Evolutionary conservation across 2,888 invertebrate species (phyloP).

Genomic region (Phrixothrix hirtus): DNA sequence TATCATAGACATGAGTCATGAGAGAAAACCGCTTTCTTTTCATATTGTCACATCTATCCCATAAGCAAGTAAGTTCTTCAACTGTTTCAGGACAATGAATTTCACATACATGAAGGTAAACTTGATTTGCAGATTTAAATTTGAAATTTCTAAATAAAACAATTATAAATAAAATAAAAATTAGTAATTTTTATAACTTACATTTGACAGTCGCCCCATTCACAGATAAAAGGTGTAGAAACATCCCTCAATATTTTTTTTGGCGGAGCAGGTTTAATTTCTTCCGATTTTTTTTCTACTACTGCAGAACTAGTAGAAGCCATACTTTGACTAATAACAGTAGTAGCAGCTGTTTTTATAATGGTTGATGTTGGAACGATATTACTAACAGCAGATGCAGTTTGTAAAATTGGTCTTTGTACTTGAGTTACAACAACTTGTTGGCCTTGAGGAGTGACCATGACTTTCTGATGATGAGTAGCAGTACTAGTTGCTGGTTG

Average conservation of each 20-base stretch:
- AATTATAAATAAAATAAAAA: slow-evolving; percentile 39
- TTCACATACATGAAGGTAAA: slow-evolving; percentile 86
- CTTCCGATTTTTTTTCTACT: slow-evolving; percentile 42
- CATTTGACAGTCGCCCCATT: slow-evolving; percentile 89
- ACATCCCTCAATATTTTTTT: slow-evolving; percentile 53
- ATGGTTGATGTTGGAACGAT: slow-evolving; percentile 51
- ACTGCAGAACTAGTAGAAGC: slow-evolving; percentile 32
- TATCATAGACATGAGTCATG: slow-evolving; percentile 95
- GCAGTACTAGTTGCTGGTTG: slow-evolving; percentile 55
- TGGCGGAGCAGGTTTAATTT: slow-evolving; percentile 22
- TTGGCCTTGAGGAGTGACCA: slow-evolving; percentile 69
- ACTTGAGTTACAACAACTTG: slow-evolving; percentile 68
- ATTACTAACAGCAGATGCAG: slow-evolving; percentile 56
- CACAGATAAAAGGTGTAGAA: slow-evolving; percentile 74
- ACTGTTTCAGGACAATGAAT: slow-evolving; percentile 75
- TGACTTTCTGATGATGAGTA: slow-evolving; percentile 61
- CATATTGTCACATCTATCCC: slow-evolving; percentile 90
- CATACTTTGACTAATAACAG: slow-evolving; percentile 37
- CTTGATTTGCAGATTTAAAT: slow-evolving; percentile 75
- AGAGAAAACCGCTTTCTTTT: slow-evolving; percentile 90
- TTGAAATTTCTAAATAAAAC: no score
- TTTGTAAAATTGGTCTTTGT: slow-evolving; percentile 60
- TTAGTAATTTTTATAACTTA: slow-evolving; percentile 49
- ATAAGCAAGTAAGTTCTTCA: slow-evolving; percentile 80
- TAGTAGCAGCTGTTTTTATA: slow-evolving; percentile 42